Percentiles rank a stretch among this genome's conserved stretches.
These are phyloP conservation scores for Platorchestia sp. DNA, from an alignment of 1,140 invertebrate genomes.

Conservation along the genomic window DNA sequence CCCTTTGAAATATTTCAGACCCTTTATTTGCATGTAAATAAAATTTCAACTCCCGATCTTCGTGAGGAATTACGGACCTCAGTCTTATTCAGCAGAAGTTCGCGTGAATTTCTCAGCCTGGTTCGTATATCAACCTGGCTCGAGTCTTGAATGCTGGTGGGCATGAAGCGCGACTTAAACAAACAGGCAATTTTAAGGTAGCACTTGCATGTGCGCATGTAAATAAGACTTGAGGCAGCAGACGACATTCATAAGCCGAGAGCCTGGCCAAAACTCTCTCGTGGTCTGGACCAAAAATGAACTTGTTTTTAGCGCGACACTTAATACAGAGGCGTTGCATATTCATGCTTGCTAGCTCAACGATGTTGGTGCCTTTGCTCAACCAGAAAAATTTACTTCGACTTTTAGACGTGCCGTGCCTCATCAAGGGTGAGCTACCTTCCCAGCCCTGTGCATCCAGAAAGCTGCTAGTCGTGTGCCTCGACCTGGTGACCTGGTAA, in stretches of 20 bases:
- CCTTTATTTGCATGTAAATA: background rate
- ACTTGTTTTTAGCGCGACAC: constrained; percentile 23
- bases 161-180: constrained; percentile 9
- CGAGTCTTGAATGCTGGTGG: background rate
- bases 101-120: background rate
- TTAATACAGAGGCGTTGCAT: constrained; percentile 51
- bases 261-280: background rate
- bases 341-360: constrained; percentile 39
- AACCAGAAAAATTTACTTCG: background rate
- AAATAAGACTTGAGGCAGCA: background rate
- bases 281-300: background rate
- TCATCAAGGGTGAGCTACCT: background rate
- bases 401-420: background rate
- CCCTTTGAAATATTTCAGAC: background rate
- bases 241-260: constrained; percentile 19
- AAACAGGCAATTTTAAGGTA: background rate
- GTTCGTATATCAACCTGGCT: background rate
- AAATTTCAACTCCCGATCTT: background rate
- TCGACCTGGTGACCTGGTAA: background rate
- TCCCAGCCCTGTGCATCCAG: background rate
- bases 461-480: background rate
- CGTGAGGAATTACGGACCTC: background rate
- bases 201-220: constrained; percentile 8
- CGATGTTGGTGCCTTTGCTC: constrained; percentile 9
- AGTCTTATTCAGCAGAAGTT: background rate